A percentile compares a stretch with the other conserved stretches of the same genome.
Conservation (phyloP, 2,113 vertebrate genomes). For the Gymnorhina tibicen region DNA sequence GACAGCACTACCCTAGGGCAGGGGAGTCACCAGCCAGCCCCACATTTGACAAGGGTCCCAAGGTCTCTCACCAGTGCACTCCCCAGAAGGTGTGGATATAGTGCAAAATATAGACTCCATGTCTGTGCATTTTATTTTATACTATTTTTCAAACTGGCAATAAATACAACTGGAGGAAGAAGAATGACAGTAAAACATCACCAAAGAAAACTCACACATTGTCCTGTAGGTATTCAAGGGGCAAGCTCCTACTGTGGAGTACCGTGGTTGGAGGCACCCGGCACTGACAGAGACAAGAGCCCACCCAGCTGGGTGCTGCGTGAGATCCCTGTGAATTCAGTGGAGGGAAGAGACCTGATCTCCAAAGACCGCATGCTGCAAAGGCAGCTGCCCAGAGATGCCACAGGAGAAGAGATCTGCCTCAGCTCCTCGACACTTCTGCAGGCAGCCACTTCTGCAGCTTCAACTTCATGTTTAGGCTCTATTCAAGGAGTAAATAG, state of each 20-base stretch:
- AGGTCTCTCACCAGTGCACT: background rate
- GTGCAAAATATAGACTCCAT: rapidly evolving
- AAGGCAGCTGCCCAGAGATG: background rate
- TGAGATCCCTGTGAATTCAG: background rate
- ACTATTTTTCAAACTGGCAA: background rate
- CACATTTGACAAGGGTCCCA: too few species aligned
- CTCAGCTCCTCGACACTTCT: background rate
- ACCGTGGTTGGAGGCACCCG: background rate
- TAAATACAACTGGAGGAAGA: background rate
- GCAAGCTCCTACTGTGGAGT: background rate
- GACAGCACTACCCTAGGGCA: background rate
- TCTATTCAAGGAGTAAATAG: background rate
- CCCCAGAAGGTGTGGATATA: background rate
- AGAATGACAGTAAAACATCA: background rate
- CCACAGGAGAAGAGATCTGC: background rate
- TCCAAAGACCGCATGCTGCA: background rate
- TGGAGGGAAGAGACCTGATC: background rate
- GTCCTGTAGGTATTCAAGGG: background rate
- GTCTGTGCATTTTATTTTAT: background rate
- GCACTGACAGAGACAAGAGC: background rate
- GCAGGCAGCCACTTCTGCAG: background rate
- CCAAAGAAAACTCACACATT: background rate
- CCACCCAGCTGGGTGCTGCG: background rate
- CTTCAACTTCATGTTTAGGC: background rate
- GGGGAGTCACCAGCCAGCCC: background rate